phyloP scores from a whole-genome alignment of 2,113 vertebrate genomes.

The Australoheros scitulus region DNA sequence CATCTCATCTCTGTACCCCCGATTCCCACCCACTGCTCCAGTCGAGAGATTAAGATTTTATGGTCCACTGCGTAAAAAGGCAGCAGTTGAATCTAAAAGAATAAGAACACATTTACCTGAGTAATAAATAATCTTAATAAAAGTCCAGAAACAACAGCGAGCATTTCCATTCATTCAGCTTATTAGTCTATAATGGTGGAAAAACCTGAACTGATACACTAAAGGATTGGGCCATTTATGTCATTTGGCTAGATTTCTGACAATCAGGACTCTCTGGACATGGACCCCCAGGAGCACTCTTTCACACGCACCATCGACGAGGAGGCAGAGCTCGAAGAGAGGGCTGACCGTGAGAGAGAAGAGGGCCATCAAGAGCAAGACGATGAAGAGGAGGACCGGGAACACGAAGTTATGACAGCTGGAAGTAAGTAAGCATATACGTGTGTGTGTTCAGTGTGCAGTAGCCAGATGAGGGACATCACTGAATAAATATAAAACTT shows the following conservation, averaged over 20 bases:
- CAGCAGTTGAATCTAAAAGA: no score
- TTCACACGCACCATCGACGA: slow-evolving; percentile 98
- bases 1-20: no score
- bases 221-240: background rate
- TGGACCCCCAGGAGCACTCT: slow-evolving; percentile 91
- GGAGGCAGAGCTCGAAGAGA: slow-evolving; percentile 95
- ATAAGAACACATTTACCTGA: no score
- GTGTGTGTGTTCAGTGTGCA: background rate
- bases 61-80: no score
- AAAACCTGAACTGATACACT: no score
- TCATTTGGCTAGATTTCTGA: slow-evolving; percentile 84
- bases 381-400: slow-evolving; percentile 93
- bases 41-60: no score
- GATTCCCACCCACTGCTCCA: no score
- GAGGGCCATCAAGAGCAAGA: slow-evolving; percentile 92
- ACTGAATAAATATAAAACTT: background rate
- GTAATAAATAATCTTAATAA: no score
- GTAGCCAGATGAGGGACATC: background rate
- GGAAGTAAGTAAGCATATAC: slow-evolving; percentile 87
- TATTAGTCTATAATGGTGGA: no score
- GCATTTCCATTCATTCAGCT: no score
- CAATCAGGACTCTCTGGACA: slow-evolving; percentile 91
- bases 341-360: slow-evolving; percentile 90
- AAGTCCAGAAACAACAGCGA: no score
- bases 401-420: slow-evolving; percentile 97